Evolutionary conservation across 1,140 invertebrate genomes (phyloP), one percentile per base, ranked within the genome.

Genomic region (Antheraea pernyi): DNA sequence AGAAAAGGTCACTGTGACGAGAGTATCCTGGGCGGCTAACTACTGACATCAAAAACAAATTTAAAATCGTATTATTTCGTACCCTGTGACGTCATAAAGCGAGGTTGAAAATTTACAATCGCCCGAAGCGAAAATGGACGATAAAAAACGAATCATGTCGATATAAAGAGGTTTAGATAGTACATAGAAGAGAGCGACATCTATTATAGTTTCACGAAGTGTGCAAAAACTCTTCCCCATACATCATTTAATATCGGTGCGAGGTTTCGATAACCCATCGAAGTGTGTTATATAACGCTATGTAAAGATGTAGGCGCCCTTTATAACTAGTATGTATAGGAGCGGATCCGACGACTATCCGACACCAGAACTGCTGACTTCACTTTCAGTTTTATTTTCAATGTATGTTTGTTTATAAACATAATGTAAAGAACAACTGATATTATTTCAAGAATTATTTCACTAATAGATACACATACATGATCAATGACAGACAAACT

Each of bases 191-290:
- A 71, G 70, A 8, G 63, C 18, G 71, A 65, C 67, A 72, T 69
- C 67, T 19, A 58, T 72, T 67, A 72, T 69, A 53, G 66, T 72
- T 68, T 60, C 30, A 19, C 37, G 46, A 16, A 53, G 46, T 62
- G 22, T 22, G 48, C 63, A 61, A 60, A 61, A 65, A 68, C 37
- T n/a, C 9, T 10, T 22, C 10, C 30, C 19, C 60, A 61, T 61
- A 16, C 60, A 30, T 61, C 60, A 61, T 61, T 22, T 61, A 61
- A 61, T 30, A 22, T 11, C 60, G 22, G 60, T 22, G 46, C 48
- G 36, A 19, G 65, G n/a, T 53, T n/a, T 53, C 46, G 46, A 53
- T 53, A 53, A 53, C 46, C 46, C 16, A 53, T 53, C 46, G 46
- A 16, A 16, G 9, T 53, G 46, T 6, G 16, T 16, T 53, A 53